Conservation (phyloP, 2,888 invertebrate genomes). For the Aspidapion aeneum region DNA sequence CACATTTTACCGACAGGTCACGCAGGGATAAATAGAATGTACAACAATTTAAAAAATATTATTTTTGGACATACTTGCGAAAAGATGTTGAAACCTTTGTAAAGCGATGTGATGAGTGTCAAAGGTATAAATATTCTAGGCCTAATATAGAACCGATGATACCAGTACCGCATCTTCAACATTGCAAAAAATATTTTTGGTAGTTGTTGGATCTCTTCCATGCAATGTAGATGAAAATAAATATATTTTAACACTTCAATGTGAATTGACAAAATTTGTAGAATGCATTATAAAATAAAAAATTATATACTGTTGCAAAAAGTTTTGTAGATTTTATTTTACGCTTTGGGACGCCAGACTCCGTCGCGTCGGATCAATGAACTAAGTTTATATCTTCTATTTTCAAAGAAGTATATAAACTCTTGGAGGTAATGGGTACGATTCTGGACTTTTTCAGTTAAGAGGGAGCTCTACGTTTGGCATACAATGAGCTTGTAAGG, state of each 20-base stretch:
- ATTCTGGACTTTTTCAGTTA: not conserved
- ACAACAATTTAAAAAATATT: conserved; percentile 24
- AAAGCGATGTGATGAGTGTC: conserved; percentile 22
- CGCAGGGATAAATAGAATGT: conserved; percentile 15
- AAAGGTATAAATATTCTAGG: conserved; percentile 13
- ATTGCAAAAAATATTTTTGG: conserved; percentile 14
- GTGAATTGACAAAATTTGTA: no score
- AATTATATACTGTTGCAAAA: not conserved
- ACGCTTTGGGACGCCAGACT: not conserved
- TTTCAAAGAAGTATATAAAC: not conserved
- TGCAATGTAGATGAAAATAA: conserved; percentile 9
- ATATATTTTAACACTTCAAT: not conserved
- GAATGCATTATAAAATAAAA: no score
- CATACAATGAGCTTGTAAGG: no score
- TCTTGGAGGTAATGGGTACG: not conserved
- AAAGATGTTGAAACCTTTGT: conserved; percentile 23
- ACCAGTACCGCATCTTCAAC: not conserved
- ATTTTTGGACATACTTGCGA: conserved; percentile 22
- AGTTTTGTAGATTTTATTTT: not conserved
- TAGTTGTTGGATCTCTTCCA: conserved; percentile 22
- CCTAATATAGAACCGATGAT: conserved; percentile 6
- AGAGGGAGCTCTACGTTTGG: no score
- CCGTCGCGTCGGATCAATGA: not conserved
- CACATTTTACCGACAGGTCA: not conserved
- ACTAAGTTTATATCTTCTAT: not conserved